A percentile compares a stretch with the other conserved stretches of the same genome.
Evolutionary conservation across 35 echinoderm and acorn worm genomes (phyloP).

Genomic region (Stichopus chloronotus): DNA sequence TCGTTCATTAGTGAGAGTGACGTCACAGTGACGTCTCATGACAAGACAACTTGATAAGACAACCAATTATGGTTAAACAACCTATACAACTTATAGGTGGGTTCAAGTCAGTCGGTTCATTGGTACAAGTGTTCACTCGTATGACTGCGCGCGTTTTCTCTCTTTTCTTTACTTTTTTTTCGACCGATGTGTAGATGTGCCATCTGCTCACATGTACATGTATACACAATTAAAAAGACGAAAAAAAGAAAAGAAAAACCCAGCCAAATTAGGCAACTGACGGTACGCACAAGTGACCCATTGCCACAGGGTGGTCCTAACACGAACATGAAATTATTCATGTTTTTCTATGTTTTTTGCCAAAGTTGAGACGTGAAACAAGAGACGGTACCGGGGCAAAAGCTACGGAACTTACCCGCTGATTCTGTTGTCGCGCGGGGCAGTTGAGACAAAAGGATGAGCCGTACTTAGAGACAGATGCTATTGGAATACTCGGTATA

Average conservation of each 20-base stretch:
- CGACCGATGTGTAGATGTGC: too few species aligned
- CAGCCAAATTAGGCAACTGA: not conserved
- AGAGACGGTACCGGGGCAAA: not conserved
- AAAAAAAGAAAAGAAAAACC: not conserved
- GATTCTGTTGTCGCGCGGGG: slow-evolving; percentile 31
- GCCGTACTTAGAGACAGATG: slow-evolving; percentile 21
- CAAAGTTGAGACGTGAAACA: not conserved
- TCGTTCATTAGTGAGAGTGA: too few species aligned
- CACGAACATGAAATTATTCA: slow-evolving; percentile 11
- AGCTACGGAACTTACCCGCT: slow-evolving; percentile 35
- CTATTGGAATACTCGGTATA: not conserved
- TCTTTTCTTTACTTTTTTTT: too few species aligned
- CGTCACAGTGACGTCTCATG: too few species aligned
- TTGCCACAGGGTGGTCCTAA: slow-evolving; percentile 33
- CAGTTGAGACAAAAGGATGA: slow-evolving; percentile 36
- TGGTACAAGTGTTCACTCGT: too few species aligned
- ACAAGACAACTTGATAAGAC: too few species aligned
- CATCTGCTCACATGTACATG: too few species aligned
- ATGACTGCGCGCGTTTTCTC: too few species aligned
- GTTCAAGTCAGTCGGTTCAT: too few species aligned
- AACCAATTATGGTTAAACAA: too few species aligned
- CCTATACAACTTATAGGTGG: too few species aligned
- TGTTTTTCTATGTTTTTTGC: slow-evolving; percentile 40
- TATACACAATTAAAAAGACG: too few species aligned
- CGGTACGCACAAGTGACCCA: not conserved